A percentile compares a stretch with the other conserved stretches of the same genome.
These are phyloP conservation scores for Chrysocyon brachyurus DNA, from an alignment of 2,797 vertebrate species.

Conservation along the genomic window DNA sequence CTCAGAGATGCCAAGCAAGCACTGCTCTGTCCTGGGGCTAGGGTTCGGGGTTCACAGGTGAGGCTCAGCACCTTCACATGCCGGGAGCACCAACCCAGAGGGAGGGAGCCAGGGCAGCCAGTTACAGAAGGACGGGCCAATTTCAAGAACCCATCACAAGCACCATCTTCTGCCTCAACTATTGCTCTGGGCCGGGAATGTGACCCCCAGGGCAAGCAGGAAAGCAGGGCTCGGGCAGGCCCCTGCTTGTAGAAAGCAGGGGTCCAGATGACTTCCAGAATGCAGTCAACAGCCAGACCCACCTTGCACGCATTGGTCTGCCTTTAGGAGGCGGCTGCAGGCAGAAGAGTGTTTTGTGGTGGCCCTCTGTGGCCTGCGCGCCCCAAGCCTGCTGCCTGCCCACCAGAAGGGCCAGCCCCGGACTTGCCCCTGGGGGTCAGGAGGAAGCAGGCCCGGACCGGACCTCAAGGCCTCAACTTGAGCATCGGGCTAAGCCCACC, in stretches of 20 bases:
- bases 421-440: background rate
- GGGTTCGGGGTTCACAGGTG: background rate
- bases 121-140: background rate
- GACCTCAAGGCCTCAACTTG: background rate
- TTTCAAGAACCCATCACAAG: background rate
- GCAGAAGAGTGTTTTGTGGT: background rate
- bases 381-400: background rate
- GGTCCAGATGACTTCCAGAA: background rate
- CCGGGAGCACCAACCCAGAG: background rate
- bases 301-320: no score
- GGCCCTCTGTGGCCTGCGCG: background rate
- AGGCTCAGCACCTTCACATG: conserved; percentile 20
- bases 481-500: background rate
- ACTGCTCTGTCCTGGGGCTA: background rate
- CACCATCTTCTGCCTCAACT: background rate
- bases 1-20: background rate
- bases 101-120: background rate
- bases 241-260: background rate
- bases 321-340: background rate
- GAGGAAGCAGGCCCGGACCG: background rate
- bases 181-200: background rate
- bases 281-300: background rate
- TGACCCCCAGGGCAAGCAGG: no score
- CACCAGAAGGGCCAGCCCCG: background rate
- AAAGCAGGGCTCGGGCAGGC: background rate